Evolutionary conservation across 2,113 vertebrate genomes (phyloP).

Genomic region (Ornithorhynchus anatinus): DNA sequence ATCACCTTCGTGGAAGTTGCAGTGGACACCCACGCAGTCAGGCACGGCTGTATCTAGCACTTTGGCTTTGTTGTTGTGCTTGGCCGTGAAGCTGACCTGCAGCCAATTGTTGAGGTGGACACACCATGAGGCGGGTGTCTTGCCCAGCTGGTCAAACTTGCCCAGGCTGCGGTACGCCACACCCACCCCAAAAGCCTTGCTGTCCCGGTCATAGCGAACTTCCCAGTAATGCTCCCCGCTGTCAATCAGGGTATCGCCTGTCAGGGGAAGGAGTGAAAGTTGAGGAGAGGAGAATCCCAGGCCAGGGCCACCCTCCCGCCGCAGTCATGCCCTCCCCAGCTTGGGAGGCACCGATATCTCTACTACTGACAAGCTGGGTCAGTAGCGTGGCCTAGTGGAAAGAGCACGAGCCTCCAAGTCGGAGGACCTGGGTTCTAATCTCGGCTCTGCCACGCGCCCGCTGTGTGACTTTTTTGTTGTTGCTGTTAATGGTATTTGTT

Average conservation of each 20-base stretch:
- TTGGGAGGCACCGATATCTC: too few species aligned
- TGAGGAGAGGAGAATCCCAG: not conserved
- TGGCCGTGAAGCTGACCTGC: slow-evolving; percentile 94
- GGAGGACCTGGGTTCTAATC: too few species aligned
- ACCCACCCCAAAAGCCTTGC: slow-evolving; percentile 90
- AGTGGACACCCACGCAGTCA: slow-evolving; percentile 86
- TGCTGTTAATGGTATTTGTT: too few species aligned
- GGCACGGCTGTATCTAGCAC: slow-evolving; percentile 87
- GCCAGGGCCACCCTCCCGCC: not conserved
- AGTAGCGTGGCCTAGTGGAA: too few species aligned
- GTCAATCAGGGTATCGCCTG: slow-evolving; percentile 89
- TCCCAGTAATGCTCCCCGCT: slow-evolving; percentile 94
- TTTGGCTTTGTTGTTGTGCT: slow-evolving; percentile 95
- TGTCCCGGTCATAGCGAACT: slow-evolving; percentile 89
- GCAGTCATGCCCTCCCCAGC: too few species aligned
- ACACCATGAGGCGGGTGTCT: slow-evolving; percentile 90
- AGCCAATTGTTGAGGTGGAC: slow-evolving; percentile 97
- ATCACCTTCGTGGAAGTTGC: slow-evolving; percentile 91
- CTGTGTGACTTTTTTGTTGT: too few species aligned
- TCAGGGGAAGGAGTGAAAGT: fast-evolving
- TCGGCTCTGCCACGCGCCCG: too few species aligned
- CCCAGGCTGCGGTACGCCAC: slow-evolving; percentile 88
- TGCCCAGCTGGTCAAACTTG: slow-evolving; percentile 93
- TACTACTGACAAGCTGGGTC: too few species aligned
- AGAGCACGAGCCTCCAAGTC: too few species aligned